These are phyloP conservation scores for Baryphthengus martii DNA, from an alignment of 2,113 vertebrate species.

Conservation along the genomic window DNA sequence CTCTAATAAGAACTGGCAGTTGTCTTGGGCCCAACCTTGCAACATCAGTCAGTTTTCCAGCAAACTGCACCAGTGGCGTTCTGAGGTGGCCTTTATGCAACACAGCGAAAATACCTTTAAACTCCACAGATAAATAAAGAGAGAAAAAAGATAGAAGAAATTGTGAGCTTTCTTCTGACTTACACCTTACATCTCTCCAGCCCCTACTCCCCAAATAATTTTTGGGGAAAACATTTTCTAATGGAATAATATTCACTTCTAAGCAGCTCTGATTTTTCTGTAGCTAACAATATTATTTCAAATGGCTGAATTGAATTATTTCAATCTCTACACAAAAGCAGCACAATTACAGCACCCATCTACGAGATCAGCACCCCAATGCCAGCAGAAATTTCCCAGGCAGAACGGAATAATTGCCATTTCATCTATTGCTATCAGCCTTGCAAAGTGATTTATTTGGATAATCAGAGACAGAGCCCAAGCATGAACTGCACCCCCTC, in stretches of 20 bases:
- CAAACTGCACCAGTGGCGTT: neutral
- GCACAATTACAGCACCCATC: neutral
- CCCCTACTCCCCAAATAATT: neutral
- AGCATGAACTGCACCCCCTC: neutral
- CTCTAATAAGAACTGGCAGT: neutral
- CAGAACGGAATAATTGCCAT: rapidly evolving
- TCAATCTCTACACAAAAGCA: neutral
- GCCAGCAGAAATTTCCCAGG: neutral
- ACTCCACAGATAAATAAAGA: neutral
- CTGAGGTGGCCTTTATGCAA: neutral
- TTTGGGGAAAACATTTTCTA: neutral
- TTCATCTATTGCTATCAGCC: neutral
- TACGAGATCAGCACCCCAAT: neutral
- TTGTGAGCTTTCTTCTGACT: neutral
- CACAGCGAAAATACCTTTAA: neutral
- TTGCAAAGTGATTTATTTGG: neutral
- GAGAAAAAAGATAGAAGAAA: neutral
- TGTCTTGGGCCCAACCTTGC: neutral
- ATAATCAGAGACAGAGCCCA: rapidly evolving
- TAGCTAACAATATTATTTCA: neutral
- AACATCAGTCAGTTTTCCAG: neutral
- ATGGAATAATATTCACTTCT: neutral
- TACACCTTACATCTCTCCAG: neutral
- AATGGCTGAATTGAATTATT: neutral
- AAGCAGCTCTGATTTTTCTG: neutral